phyloP scores from a whole-genome alignment of 1,140 invertebrate species.

The Calycopis cecrops region DNA sequence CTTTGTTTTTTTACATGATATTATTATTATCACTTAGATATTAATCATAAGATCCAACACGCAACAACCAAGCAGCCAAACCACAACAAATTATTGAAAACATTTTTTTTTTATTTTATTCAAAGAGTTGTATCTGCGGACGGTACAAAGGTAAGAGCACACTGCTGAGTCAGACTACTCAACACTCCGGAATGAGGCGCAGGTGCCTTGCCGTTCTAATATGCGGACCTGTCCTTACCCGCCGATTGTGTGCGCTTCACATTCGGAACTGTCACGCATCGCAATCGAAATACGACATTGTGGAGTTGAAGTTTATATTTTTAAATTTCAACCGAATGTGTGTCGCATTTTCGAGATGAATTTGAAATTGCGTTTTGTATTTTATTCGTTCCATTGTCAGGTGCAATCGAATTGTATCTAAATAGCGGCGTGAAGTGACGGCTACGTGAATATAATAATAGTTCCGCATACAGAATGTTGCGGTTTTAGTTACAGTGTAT shows the following conservation, averaged over 20 bases:
- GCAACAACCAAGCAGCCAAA: too few relatives aligned
- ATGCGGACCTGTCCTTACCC: constrained; percentile 20
- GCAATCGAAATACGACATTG: neutral
- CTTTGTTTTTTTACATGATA: too few relatives aligned
- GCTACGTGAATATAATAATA: too few relatives aligned
- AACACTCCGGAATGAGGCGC: constrained; percentile 20
- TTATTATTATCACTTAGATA: too few relatives aligned
- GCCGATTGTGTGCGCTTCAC: constrained; percentile 15
- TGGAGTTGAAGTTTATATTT: constrained; percentile 8
- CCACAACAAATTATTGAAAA: too few relatives aligned
- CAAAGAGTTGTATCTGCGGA: constrained; percentile 9
- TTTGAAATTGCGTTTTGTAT: neutral
- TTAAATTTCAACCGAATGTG: constrained; percentile 4
- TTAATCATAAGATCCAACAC: too few relatives aligned
- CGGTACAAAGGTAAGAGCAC: constrained; percentile 19
- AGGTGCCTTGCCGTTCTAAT: constrained; percentile 20
- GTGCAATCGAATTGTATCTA: too few relatives aligned
- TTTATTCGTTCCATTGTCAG: neutral
- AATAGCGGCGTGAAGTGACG: too few relatives aligned
- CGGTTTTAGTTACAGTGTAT: too few relatives aligned
- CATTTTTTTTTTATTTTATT: neutral
- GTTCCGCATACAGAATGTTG: too few relatives aligned
- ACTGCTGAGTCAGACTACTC: constrained; percentile 15
- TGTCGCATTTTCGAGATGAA: neutral
- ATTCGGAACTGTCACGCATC: neutral